Base-by-base conservation (phyloP, 2,888 invertebrate genomes). In the Erebia aethiops region DNA sequence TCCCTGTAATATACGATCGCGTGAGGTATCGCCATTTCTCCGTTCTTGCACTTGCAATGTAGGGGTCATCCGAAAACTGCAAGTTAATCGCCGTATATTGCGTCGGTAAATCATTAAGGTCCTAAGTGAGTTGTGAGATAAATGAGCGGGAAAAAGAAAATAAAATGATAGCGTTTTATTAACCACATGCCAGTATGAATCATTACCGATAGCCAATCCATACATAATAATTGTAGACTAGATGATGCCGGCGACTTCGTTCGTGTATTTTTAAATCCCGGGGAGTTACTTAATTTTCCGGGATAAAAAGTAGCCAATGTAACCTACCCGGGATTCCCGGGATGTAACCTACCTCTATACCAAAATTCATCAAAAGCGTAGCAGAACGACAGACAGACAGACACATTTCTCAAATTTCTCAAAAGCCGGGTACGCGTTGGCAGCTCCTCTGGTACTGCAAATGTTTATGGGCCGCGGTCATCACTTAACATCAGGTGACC, bases 11-110 rank as follows among this genome's bases (percentile, higher is more conserved):
- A 79, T 85, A 88, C 84, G 86, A 80, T 92, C 88, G 92, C 92
- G 91, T 92, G 92, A 75, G 82, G 81, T 76, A 77, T 67, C 68
- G 74, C 84, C 83, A 87, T 91, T 85, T 79, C 78, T 87, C 82
- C 71, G 71, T 75, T 74, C 78, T 73, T 87, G 87, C 87, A 89
- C 85, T 86, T 89, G 87, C 86, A 81, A 79, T 71, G 76, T 66
- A 70, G 77, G 83, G 86, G 85, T 83, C 81, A 80, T 82, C 81
- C 77, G 80, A 79, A 83, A 87, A 87, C 81, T 90, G 89, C 90
- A 91, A 90, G 90, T 90, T 91, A 90, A 91, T 90, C 85, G 84
- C 81, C 80, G 76, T 84, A 83, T 84, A 87, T 87, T 84, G 85
- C 83, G 46, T 18, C 80, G 71, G 86, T 89, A 83, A 82, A 89